Evolutionary conservation across 2,888 invertebrate species (phyloP).

Genomic region (Drosophila helvetica): DNA sequence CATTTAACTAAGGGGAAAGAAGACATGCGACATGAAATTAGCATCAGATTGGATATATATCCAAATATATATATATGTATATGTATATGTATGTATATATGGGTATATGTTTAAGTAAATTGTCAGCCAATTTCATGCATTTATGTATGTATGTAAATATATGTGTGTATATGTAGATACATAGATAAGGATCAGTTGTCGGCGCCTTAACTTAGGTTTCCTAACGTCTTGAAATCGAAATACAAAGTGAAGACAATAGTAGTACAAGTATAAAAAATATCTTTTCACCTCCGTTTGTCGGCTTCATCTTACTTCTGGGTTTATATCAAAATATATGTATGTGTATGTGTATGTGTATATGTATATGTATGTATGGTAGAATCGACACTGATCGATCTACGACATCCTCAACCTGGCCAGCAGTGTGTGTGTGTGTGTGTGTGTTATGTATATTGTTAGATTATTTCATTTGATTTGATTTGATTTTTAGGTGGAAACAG

Average conservation of each 20-base stretch:
- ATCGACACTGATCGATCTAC: conserved; percentile 22
- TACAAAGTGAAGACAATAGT: conserved; percentile 32
- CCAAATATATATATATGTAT: conserved; percentile 15
- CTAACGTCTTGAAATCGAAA: conserved; percentile 13
- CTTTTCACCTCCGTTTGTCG: neutral
- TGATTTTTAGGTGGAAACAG: conserved; percentile 34
- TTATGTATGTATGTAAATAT: conserved; percentile 12
- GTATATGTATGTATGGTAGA: neutral
- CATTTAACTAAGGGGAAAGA: conserved; percentile 31
- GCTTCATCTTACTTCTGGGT: conserved; percentile 1
- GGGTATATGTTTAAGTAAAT: neutral
- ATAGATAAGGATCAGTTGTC: conserved; percentile 19
- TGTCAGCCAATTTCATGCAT: neutral
- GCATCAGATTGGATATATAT: conserved; percentile 21
- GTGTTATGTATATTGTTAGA: conserved; percentile 5
- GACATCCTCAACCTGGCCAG: conserved; percentile 43
- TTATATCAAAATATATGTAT: conserved; percentile 16
- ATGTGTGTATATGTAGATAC: conserved; percentile 5
- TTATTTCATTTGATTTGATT: neutral
- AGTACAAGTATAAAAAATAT: conserved; percentile 40
- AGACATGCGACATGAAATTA: conserved; percentile 34
- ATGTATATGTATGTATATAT: conserved; percentile 2
- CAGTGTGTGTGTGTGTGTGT: conserved; percentile 42
- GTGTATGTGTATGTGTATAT: conserved; percentile 19
- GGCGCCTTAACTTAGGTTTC: conserved; percentile 3